Percentiles rank a stretch among this genome's conserved stretches.
Conservation (phyloP, 2,113 vertebrate species). For the Microcebus tavaratra region DNA sequence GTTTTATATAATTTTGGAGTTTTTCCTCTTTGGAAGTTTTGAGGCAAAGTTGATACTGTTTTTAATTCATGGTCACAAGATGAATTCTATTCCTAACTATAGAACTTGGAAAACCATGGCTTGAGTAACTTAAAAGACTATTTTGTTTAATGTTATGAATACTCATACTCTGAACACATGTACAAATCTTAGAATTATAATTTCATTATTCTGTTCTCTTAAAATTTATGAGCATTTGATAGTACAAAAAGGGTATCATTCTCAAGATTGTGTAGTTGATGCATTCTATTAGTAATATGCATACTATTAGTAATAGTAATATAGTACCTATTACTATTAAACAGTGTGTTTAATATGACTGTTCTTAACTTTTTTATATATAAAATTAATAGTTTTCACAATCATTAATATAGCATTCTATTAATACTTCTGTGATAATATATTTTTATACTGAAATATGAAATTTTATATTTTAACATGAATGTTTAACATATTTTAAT, state of each 20-base stretch:
- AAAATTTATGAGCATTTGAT: neutral
- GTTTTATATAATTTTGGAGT: neutral
- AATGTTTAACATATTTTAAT: neutral
- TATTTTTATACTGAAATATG: neutral
- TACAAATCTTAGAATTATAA: neutral
- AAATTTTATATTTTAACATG: slow-evolving; percentile 24
- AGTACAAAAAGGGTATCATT: neutral
- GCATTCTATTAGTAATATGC: neutral
- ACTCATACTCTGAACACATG: neutral
- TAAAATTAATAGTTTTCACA: slow-evolving; percentile 21
- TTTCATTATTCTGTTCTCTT: neutral
- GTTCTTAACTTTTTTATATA: neutral
- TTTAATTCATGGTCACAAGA: slow-evolving; percentile 3
- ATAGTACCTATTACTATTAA: no score
- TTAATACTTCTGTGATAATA: neutral
- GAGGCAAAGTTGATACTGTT: slow-evolving; percentile 6
- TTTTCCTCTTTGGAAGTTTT: neutral
- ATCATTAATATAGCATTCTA: neutral
- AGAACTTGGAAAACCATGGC: neutral
- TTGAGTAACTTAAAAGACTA: neutral
- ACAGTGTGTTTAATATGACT: slow-evolving; percentile 5
- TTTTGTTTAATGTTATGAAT: slow-evolving; percentile 12
- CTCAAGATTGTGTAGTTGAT: neutral
- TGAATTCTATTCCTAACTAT: neutral
- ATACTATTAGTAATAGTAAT: no score